Percentiles rank a stretch among this genome's conserved stretches.
Evolutionary conservation across 1,140 invertebrate genomes (phyloP).

Genomic region (Papilio machaon): DNA sequence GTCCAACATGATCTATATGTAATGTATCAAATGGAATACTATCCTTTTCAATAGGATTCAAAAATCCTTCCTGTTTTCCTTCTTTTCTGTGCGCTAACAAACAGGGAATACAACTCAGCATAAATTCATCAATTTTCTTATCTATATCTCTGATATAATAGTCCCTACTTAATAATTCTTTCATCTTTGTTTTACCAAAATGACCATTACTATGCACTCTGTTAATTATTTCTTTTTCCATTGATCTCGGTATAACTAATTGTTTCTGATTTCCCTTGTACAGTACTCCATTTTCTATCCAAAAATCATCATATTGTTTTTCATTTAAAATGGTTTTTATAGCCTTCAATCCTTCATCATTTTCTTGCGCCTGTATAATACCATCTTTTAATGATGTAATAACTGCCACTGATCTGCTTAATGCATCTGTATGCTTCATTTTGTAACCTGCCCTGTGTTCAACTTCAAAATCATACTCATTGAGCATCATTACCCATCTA

Average conservation of each 20-base stretch:
- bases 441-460: too few relatives aligned
- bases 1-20: conserved; percentile 70
- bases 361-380: conserved; percentile 41
- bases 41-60: conserved; percentile 57
- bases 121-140: conserved; percentile 56
- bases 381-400: too few relatives aligned
- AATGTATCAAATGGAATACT: conserved; percentile 57
- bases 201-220: conserved; percentile 38
- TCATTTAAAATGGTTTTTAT: conserved; percentile 34
- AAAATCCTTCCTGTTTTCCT: conserved; percentile 69
- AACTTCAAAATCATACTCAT: too few relatives aligned
- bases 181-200: conserved; percentile 40
- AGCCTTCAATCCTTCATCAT: conserved; percentile 42
- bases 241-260: conserved; percentile 35
- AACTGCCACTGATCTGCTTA: too few relatives aligned
- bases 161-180: conserved; percentile 42
- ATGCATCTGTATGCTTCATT: too few relatives aligned
- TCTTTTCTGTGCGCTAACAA: conserved; percentile 64
- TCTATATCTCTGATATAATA: conserved; percentile 58
- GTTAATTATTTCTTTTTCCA: conserved; percentile 40
- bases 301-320: conserved; percentile 46
- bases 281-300: conserved; percentile 4
- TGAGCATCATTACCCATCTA: too few relatives aligned
- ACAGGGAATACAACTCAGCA: conserved; percentile 65
- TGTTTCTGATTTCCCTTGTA: conserved; percentile 26